Evolutionary conservation across 2,797 vertebrate genomes (phyloP), one percentile per base, ranked within the genome.

Genomic region (Arnoldichthys spilopterus): DNA sequence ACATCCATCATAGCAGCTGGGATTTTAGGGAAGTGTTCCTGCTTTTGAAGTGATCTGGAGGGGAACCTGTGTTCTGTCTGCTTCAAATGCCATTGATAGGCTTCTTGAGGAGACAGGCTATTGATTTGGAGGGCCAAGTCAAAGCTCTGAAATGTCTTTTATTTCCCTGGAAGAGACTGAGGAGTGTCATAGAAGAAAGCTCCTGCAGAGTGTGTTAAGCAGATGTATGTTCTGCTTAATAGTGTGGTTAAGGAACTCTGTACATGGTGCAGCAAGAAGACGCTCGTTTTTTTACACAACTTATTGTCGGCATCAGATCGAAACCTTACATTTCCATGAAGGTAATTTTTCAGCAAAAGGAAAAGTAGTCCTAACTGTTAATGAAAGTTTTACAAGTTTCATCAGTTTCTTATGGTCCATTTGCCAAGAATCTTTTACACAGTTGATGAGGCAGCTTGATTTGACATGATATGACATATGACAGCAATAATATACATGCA

Each of bases 31-130:
- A 89, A 90, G 87, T 83, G 85, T 84, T 89, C 81, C 81, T 87
- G 90, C 89, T 88, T 91, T 89, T 85, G 89, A 91, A 92, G 92
- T 93, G 90, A 93, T 87, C 87, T 90, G 87, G 91, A 92, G 90
- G 90, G 89, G 87, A 91, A 90, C 88, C 88, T 88, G 88, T 90
- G 90, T 92, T 94, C 92, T 90, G 92, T 93, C 90, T 94, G 90
- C 91, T 93, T 94, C 92, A 93, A 93, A 93, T 93, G 89, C 91
- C 92, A 92, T 91, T 90, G 90, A 83, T 89, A 89, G 91, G 92
- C 88, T 91, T 93, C 91, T 93, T 85, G 7, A 87, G 82, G 88
- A 93, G 93, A 93, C 90, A 49, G 91, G 88, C 88, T 94, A 94
- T 95, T 93, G 93, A 95, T 95, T 90, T 89, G 85, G 74, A 83